Evolutionary conservation across 2,888 invertebrate species (phyloP), one percentile per base, ranked within the genome.

Genomic region (Cistogaster globosa): DNA sequence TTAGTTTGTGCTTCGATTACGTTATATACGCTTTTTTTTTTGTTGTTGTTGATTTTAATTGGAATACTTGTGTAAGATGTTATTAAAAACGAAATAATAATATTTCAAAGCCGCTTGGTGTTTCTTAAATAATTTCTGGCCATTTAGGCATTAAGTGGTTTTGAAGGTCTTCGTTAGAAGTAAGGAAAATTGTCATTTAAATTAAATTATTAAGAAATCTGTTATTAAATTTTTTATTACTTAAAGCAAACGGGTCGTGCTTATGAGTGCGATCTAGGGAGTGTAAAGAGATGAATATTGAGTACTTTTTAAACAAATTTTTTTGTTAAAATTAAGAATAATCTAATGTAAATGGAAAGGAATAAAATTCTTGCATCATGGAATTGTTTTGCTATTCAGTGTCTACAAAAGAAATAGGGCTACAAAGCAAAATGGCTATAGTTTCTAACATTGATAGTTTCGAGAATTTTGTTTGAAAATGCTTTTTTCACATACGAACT

Each of bases 1-100:
- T 79, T 83, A 83, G 74, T 69, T 79, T 79, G 51, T 57, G 63
- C 68, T 58, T 75, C 42, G 79, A 75, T 75, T 79, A 51, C 69
- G 57, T 63, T 77, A 69, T 62, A n/a, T n/a, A n/a, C n/a, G n/a
- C n/a, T n/a, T n/a, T n/a, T n/a, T n/a, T n/a, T n/a, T n/a, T n/a
- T 78, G 72, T 74, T 75, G 69, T 83, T 77, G 83, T 74, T 45
- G 53, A 26, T 26, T 26, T 26, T 26, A 26, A 26, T 26, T 26
- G 26, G 26, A 26, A 26, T 22, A 20, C 38, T 38, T 38, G 38
- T 14, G 53, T 3, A 11, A 77, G 53, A 38, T 42, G 14, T 42
- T 26, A 42, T n/a, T 9, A 16, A 42, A 42, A 7, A 42, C 32
- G 7, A 22, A 55, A 26, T 26, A 2, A 78, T 18, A 3, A 7